A percentile compares a stretch with the other conserved stretches of the same genome.
phyloP scores from a whole-genome alignment of 2,888 invertebrate genomes.

The Luperina nickerlii region DNA sequence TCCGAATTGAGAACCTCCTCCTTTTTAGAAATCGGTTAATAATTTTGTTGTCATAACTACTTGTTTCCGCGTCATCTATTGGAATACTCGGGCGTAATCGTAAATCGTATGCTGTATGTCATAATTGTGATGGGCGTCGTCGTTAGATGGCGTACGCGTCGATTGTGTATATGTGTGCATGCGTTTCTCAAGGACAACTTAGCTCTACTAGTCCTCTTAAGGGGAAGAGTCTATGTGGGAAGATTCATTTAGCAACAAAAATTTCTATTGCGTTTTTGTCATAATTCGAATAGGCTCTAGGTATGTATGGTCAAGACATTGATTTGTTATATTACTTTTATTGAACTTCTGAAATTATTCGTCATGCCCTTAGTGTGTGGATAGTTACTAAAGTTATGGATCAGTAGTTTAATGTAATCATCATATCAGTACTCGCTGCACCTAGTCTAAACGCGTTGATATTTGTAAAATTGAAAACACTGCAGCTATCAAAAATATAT shows the following conservation, averaged over 20 bases:
- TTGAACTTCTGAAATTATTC: not conserved
- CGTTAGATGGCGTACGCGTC: too few species aligned
- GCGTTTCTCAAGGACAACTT: too few species aligned
- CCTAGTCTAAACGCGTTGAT: not conserved
- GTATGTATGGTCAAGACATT: not conserved
- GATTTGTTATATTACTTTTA: not conserved
- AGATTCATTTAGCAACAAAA: not conserved
- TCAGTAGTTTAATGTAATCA: not conserved
- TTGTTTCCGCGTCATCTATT: too few species aligned
- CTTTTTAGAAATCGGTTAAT: too few species aligned
- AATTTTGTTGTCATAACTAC: too few species aligned
- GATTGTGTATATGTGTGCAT: too few species aligned
- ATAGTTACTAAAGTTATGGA: not conserved
- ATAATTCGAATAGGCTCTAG: not conserved
- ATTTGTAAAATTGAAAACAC: not conserved
- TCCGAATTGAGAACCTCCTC: too few species aligned
- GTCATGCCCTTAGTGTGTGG: not conserved
- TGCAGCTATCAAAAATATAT: not conserved
- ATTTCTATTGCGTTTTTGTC: not conserved
- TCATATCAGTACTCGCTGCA: not conserved
- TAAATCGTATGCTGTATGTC: too few species aligned
- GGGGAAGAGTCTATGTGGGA: conserved; percentile 18
- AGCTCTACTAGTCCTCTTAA: too few species aligned
- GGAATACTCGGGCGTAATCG: too few species aligned
- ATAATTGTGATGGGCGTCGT: too few species aligned